Evolutionary conservation across 2,113 vertebrate genomes (phyloP).

Genomic region (Otus sunia): DNA sequence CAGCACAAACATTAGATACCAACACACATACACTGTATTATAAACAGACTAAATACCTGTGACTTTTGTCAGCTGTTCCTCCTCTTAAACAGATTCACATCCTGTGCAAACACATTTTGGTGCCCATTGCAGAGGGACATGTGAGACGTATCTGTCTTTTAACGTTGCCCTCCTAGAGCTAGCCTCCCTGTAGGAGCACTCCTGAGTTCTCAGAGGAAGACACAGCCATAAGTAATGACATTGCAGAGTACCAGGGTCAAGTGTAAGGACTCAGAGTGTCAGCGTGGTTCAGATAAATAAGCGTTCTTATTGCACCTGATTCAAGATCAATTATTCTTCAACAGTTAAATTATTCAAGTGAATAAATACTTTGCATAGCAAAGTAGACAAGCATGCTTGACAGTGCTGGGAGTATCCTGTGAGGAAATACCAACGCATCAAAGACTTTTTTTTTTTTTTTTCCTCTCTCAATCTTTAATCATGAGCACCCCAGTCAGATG

Average conservation of each 20-base stretch:
- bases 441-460: neutral
- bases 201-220: neutral
- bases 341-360: neutral
- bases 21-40: neutral
- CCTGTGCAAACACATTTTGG: neutral
- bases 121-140: neutral
- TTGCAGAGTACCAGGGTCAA: neutral
- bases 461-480: neutral
- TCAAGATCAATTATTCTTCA: neutral
- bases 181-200: neutral
- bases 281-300: neutral
- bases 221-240: neutral
- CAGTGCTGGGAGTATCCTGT: neutral
- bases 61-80: neutral
- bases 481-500: neutral
- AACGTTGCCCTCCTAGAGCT: neutral
- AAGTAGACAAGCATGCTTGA: neutral
- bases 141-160: neutral
- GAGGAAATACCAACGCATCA: neutral
- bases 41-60: neutral
- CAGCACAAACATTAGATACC: neutral
- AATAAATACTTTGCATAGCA: neutral
- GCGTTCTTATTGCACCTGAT: neutral
- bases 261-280: neutral
- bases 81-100: neutral